A percentile compares a stretch with the other conserved stretches of the same genome.
phyloP scores from a whole-genome alignment of 2,797 vertebrate species.

The Phaenicophaeus curvirostris region DNA sequence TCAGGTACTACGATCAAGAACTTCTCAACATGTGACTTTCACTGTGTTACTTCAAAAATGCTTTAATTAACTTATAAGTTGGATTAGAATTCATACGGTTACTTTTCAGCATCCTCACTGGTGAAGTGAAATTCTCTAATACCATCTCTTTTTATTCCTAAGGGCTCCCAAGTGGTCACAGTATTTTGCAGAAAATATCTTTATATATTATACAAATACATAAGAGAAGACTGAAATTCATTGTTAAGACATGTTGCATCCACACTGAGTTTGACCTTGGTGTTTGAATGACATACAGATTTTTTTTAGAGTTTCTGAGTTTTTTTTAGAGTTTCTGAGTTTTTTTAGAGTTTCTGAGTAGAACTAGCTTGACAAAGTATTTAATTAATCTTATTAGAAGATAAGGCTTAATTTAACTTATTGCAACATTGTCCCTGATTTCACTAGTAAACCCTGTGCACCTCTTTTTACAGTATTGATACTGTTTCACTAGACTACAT shows the following conservation, averaged over 20 bases:
- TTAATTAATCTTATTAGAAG: background rate
- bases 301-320: background rate
- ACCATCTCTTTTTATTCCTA: background rate
- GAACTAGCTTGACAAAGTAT: background rate
- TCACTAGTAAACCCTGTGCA: background rate
- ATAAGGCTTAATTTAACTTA: background rate
- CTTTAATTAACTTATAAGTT: background rate
- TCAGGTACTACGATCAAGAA: background rate
- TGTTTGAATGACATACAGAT: background rate
- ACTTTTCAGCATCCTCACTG: background rate
- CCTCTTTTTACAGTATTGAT: background rate
- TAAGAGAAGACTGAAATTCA: background rate
- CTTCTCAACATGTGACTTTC: background rate
- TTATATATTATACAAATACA: background rate
- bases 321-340: no score
- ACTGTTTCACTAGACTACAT: background rate
- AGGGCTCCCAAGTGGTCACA: background rate
- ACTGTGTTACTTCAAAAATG: background rate
- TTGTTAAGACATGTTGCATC: background rate
- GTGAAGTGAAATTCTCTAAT: background rate
- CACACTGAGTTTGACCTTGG: background rate
- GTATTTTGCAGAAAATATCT: background rate
- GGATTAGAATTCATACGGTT: background rate
- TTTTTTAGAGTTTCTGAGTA: background rate
- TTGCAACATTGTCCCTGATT: background rate